Conservation (phyloP, 2,113 vertebrate genomes). For the Syrrhaptes paradoxus region DNA sequence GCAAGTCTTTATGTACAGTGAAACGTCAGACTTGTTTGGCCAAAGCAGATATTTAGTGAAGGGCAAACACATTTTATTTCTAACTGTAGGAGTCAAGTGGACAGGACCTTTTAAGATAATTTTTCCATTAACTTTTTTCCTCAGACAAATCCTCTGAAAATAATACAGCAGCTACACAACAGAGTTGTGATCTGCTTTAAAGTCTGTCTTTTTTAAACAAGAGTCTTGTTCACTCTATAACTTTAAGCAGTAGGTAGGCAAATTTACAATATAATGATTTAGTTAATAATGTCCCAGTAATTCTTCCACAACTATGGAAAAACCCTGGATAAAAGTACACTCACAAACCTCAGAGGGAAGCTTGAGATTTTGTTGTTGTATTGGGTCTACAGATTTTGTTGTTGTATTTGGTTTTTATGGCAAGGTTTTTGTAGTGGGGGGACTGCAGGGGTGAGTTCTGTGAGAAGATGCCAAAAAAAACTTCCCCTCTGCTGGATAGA, state of each 20-base stretch:
- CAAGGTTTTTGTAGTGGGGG: not conserved
- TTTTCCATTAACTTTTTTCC: not conserved
- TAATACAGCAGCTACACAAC: not conserved
- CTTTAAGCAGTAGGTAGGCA: not conserved
- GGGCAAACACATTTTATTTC: not conserved
- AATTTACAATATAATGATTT: not conserved
- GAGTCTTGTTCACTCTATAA: not conserved
- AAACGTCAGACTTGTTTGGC: not conserved
- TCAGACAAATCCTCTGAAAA: not conserved
- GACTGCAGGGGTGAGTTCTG: accelerated
- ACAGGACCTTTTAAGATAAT: not conserved
- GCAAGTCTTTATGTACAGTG: not conserved
- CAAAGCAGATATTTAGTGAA: not conserved
- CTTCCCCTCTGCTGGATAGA: not conserved
- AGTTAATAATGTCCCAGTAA: too few species aligned
- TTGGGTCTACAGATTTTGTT: not conserved
- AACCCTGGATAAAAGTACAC: not conserved
- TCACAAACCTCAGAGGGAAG: not conserved
- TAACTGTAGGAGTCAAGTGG: not conserved
- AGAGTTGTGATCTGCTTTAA: not conserved
- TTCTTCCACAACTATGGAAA: not conserved
- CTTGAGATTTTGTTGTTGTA: not conserved
- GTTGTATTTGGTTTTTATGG: not conserved
- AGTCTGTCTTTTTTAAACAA: not conserved
- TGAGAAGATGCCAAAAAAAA: not conserved